phyloP scores from a whole-genome alignment of 2,797 vertebrate genomes.

The Lepidocolaptes lacrymiger region DNA sequence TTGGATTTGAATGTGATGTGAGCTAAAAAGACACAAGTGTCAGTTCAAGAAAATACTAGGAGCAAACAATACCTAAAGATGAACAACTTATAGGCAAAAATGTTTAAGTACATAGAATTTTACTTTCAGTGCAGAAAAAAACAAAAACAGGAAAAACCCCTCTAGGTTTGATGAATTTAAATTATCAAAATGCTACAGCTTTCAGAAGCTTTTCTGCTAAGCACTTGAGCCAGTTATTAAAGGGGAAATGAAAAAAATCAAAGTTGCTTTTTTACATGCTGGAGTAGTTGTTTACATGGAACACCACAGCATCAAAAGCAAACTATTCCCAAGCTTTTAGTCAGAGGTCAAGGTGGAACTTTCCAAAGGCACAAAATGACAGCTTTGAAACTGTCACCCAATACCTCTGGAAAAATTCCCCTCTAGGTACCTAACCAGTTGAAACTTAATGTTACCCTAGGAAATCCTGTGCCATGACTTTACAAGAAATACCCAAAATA shows the following conservation, averaged over 20 bases:
- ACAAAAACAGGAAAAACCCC: neutral
- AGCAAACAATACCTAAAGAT: constrained; percentile 65
- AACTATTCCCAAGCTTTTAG: neutral
- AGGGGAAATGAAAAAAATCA: neutral
- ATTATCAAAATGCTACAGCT: constrained; percentile 41
- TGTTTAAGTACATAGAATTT: constrained; percentile 43
- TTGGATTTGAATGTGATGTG: constrained; percentile 63
- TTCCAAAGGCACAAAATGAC: neutral
- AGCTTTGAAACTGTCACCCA: neutral
- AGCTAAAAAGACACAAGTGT: constrained; percentile 68
- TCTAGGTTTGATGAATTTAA: constrained; percentile 18
- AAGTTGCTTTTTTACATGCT: constrained; percentile 29
- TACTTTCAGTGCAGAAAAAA: constrained; percentile 57
- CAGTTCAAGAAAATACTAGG: constrained; percentile 70
- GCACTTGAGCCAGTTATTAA: constrained; percentile 25
- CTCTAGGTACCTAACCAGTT: neutral
- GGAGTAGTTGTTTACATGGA: neutral
- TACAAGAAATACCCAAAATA: neutral
- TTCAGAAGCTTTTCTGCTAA: constrained; percentile 50
- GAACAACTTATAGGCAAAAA: constrained; percentile 67
- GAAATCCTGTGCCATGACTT: neutral
- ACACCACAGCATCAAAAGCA: constrained; percentile 26
- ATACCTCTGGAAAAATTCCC: neutral
- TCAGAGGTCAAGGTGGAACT: neutral
- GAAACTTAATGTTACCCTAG: neutral